Percentiles rank a stretch among this genome's conserved stretches.
These are phyloP conservation scores for Erpobdella octoculata DNA, from an alignment of 2,888 invertebrate species.

Conservation along the genomic window DNA sequence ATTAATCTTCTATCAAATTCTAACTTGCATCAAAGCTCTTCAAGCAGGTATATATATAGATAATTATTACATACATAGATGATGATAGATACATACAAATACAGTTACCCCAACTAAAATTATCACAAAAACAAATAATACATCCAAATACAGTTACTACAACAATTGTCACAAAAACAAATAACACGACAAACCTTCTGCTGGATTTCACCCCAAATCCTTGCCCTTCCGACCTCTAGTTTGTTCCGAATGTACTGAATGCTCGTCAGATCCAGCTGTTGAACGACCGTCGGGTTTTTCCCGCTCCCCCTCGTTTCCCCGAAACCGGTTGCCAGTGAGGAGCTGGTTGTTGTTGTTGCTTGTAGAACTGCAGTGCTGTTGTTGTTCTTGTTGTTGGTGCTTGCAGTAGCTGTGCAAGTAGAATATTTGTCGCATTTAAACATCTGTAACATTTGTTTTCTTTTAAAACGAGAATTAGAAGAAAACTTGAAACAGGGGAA, in stretches of 20 bases:
- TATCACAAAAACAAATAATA: not conserved
- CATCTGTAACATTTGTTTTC: too few relatives aligned
- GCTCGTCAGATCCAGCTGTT: conserved; percentile 50
- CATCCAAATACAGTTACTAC: not conserved
- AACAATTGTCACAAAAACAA: not conserved
- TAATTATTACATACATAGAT: not conserved
- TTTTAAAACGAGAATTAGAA: too few relatives aligned
- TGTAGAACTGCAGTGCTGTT: not conserved
- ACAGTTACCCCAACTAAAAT: not conserved
- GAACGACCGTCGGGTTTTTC: conserved; percentile 1
- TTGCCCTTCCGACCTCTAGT: conserved; percentile 71
- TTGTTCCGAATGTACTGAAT: conserved; percentile 71
- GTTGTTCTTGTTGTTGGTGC: not conserved
- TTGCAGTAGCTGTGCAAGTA: not conserved
- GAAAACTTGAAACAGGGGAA: too few relatives aligned
- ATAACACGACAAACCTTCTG: conserved; percentile 58
- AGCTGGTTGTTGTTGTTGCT: not conserved
- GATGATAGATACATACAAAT: not conserved
- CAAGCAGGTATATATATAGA: not conserved
- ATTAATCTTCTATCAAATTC: not conserved
- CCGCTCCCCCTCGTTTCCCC: not conserved
- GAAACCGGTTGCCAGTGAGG: too few relatives aligned
- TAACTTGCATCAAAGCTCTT: not conserved
- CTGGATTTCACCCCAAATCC: conserved; percentile 90
- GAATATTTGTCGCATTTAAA: too few relatives aligned